Conservation (phyloP, 2,797 vertebrate genomes). For the Argentina silus region DNA sequence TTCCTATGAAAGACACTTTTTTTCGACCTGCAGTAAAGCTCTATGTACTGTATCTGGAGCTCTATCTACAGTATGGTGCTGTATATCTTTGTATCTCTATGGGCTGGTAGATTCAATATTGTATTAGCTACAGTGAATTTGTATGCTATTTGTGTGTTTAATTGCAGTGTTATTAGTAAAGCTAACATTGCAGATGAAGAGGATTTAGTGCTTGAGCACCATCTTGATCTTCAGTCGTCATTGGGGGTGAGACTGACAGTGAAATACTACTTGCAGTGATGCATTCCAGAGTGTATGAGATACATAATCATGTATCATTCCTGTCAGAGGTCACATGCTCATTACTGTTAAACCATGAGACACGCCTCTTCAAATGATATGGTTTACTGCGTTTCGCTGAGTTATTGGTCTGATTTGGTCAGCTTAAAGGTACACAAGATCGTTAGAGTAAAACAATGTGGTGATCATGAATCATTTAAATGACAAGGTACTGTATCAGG, state of each 20-base stretch:
- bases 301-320: background rate
- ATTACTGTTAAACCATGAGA: background rate
- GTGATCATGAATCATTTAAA: background rate
- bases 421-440: background rate
- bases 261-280: background rate
- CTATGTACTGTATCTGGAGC: background rate
- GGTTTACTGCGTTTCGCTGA: background rate
- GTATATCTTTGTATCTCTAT: background rate
- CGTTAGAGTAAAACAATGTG: background rate
- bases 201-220: background rate
- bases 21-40: conserved; percentile 20
- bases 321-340: background rate
- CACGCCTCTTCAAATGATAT: background rate
- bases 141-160: background rate
- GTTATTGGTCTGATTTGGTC: background rate
- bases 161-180: background rate
- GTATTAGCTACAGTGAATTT: background rate
- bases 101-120: background rate
- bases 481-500: background rate
- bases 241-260: background rate
- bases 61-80: conserved; percentile 21
- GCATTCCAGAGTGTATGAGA: background rate
- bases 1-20: conserved; percentile 26
- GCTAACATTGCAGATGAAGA: background rate
- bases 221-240: background rate